These are phyloP conservation scores for Dicaeum eximium DNA, from an alignment of 2,113 vertebrate species.

Conservation along the genomic window DNA sequence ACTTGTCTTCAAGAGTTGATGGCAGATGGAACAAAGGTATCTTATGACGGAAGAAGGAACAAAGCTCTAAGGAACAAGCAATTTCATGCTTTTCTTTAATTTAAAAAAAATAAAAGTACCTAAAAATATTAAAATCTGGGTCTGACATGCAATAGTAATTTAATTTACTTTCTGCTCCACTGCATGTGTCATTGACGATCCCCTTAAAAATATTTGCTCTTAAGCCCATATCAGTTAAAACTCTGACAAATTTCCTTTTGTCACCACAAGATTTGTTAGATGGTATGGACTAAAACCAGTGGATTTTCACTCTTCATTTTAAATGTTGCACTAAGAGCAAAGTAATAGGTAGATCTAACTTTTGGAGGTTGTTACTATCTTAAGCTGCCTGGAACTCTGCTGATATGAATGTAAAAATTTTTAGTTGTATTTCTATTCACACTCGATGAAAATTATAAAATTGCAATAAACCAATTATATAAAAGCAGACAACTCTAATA, in stretches of 20 bases:
- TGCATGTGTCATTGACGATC: background rate
- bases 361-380: background rate
- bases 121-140: background rate
- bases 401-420: background rate
- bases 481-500: background rate
- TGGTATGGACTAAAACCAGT: background rate
- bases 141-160: background rate
- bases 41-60: background rate
- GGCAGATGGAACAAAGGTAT: background rate
- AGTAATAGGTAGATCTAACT: background rate
- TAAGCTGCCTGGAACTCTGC: background rate
- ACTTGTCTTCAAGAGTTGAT: background rate
- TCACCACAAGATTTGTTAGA: background rate
- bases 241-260: background rate
- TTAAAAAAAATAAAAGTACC: background rate
- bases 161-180: background rate
- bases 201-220: background rate
- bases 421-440: background rate
- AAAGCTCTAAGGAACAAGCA: background rate
- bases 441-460: background rate
- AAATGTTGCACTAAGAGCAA: background rate
- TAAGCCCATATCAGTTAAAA: background rate
- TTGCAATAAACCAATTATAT: background rate
- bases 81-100: background rate
- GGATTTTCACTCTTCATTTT: background rate